Percentiles rank a stretch among this genome's conserved stretches.
These are phyloP conservation scores for Phengaris arion DNA, from an alignment of 2,888 invertebrate species.

Conservation along the genomic window DNA sequence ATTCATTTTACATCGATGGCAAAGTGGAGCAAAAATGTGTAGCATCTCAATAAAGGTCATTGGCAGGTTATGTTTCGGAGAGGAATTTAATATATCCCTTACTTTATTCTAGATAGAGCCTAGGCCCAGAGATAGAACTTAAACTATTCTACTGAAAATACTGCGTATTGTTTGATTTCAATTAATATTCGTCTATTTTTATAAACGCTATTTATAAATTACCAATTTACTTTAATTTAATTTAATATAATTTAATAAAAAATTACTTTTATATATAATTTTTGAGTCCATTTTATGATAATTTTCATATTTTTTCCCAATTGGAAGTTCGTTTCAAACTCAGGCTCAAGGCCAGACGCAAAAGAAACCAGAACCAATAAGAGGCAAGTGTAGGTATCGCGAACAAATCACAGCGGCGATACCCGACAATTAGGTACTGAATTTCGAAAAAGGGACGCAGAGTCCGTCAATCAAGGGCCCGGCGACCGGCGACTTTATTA, in stretches of 20 bases:
- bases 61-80: conserved; percentile 54
- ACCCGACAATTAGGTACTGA: conserved; percentile 60
- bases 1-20: not conserved
- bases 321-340: not conserved
- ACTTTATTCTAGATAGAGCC: conserved; percentile 38
- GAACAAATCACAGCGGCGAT: conserved; percentile 55
- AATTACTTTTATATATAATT: no score
- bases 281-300: no score
- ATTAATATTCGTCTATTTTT: not conserved
- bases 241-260: no score
- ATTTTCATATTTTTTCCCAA: no score
- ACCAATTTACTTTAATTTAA: no score
- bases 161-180: conserved; percentile 1
- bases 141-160: not conserved
- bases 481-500: conserved; percentile 75
- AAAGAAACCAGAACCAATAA: conserved; percentile 29
- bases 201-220: not conserved
- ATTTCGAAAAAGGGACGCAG: conserved; percentile 67
- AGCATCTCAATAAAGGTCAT: conserved; percentile 64
- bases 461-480: conserved; percentile 74
- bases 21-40: conserved; percentile 72
- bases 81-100: conserved; percentile 65
- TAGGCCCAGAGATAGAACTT: conserved; percentile 15
- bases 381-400: conserved; percentile 35
- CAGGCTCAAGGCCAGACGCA: not conserved